Percentiles rank a stretch among this genome's conserved stretches.
phyloP scores from a whole-genome alignment of 2,113 vertebrate genomes.

The Equus przewalskii region DNA sequence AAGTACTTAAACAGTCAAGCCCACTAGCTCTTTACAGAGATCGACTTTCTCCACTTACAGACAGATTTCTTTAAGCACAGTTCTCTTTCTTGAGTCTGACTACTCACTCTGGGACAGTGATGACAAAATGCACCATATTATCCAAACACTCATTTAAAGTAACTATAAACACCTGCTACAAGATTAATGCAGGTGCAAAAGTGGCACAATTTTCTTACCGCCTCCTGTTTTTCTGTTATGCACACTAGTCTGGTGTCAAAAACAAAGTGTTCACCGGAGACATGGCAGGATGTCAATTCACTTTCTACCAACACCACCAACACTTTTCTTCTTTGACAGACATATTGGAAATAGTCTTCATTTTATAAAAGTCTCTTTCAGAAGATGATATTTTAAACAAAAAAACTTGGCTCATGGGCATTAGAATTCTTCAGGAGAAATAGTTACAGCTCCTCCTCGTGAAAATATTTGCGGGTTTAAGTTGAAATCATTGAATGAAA shows the following conservation, averaged over 20 bases:
- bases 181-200: slow-evolving; percentile 47
- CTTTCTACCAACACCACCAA: neutral
- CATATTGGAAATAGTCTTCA: slow-evolving; percentile 18
- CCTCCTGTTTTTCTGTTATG: neutral
- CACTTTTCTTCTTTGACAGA: neutral
- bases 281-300: neutral
- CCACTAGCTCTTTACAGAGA: slow-evolving; percentile 66
- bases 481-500: slow-evolving; percentile 27
- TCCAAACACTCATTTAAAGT: slow-evolving; percentile 38
- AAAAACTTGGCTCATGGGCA: neutral
- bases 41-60: slow-evolving; percentile 47
- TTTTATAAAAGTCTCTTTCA: neutral
- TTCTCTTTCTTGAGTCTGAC: slow-evolving; percentile 57
- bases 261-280: neutral
- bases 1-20: slow-evolving; percentile 60
- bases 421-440: slow-evolving; percentile 43
- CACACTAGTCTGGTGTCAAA: slow-evolving; percentile 12
- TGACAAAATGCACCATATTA: slow-evolving; percentile 60
- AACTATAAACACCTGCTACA: slow-evolving; percentile 42
- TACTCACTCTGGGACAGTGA: neutral
- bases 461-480: slow-evolving; percentile 48
- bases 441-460: neutral
- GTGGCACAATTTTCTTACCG: neutral
- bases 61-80: slow-evolving; percentile 61
- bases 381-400: slow-evolving; percentile 4